Evolutionary conservation across 2,113 vertebrate species (phyloP).

Genomic region (Oreochromis aureus): DNA sequence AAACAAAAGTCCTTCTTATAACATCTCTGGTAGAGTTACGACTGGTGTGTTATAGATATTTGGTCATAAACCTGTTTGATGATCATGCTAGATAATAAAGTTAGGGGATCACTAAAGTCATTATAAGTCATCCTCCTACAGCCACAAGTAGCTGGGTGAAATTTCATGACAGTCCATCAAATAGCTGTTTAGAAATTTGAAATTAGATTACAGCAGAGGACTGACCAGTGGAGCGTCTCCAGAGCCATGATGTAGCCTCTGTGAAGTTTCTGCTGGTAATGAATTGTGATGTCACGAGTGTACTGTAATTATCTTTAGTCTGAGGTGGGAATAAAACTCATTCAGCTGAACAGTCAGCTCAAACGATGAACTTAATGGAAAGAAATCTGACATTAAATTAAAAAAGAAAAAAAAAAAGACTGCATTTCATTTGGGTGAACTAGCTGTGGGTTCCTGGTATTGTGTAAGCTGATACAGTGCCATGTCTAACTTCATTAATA

Average conservation of each 20-base stretch:
- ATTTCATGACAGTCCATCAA: background rate
- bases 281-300: background rate
- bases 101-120: background rate
- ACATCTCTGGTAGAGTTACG: background rate
- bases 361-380: background rate
- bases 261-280: background rate
- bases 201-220: background rate
- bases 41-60: background rate
- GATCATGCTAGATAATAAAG: background rate
- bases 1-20: background rate
- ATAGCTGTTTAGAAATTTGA: background rate
- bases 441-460: background rate
- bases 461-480: background rate
- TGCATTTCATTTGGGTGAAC: background rate
- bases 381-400: background rate
- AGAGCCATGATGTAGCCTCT: background rate
- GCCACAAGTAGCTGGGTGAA: background rate
- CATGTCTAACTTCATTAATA: background rate
- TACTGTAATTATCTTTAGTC: background rate
- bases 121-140: background rate
- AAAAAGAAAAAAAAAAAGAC: background rate
- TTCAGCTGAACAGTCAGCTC: background rate
- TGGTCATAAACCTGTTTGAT: background rate
- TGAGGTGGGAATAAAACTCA: background rate
- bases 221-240: background rate